Base-by-base conservation (phyloP, 2,113 vertebrate species). In the Desmodus rotundus region DNA sequence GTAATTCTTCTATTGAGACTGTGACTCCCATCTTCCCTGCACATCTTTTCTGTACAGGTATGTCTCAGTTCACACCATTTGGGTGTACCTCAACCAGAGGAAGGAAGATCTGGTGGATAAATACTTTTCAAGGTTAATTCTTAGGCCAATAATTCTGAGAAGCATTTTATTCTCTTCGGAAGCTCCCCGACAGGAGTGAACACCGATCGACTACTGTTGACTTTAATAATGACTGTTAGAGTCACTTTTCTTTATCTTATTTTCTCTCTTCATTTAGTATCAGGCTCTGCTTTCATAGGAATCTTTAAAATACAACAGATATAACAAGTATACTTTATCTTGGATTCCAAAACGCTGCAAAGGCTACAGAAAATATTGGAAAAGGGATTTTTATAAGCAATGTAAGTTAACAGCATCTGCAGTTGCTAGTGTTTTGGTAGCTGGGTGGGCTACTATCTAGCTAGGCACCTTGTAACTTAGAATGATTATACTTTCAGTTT, bases 241-340 rank as follows among this genome's bases (percentile, higher is more conserved):
- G n/a, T 50, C 28, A 10, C 43, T 74, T 58, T 81, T 86, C 10
- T 84, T 89, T 68, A 47, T 58, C 36, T 45, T 38, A 38, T 38
- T 76, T 74, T 76, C 33, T 87, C 38, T 41, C 28, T 86, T 85
- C 31, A 17, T 56, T 86, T 74, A 41, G 72, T 81, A 28, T 86
- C 38, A 65, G 73, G 12, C 20, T 80, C 17, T 73, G 7, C 38
- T 74, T 86, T 81, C 24, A 41, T 11, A 38, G 26, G 24, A 41
- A 54, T 47, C 15, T 15, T 31, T 70, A 63, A 80, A 24, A 72
- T 78, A 36, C 36, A 28, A 19, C 24, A 20, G 15, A 36, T 56
- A 80, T 28, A 52, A 70, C 68, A 36, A 45, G 7, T 12, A 47
- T 19, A 47, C 24, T 50, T 76, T 88, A 68, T 76, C 3, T 50